Conservation (phyloP, 2,797 vertebrate genomes). For the Enteromius afrohamiltoni region DNA sequence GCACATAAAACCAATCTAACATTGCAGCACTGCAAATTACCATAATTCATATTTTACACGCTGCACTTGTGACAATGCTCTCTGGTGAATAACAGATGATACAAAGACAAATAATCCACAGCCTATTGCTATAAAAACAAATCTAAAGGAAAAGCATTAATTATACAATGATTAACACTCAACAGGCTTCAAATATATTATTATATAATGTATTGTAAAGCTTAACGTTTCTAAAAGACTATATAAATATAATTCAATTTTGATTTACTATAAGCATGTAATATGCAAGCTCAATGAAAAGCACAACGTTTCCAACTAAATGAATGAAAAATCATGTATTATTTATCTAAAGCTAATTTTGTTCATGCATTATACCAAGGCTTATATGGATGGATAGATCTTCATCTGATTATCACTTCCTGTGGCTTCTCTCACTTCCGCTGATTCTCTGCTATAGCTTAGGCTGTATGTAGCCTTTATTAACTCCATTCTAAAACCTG, state of each 20-base stretch:
- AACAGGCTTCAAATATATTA: not conserved
- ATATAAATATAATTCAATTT: not conserved
- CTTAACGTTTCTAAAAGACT: not conserved
- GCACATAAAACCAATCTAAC: not conserved
- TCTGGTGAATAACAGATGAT: not conserved
- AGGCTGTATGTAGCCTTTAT: not conserved
- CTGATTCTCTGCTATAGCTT: not conserved
- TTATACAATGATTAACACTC: not conserved
- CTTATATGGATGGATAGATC: not conserved
- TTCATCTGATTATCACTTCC: not conserved
- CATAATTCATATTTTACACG: not conserved
- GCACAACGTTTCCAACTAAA: not conserved
- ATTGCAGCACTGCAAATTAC: not conserved
- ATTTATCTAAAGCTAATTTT: conserved; percentile 1
- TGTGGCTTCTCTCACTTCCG: not conserved
- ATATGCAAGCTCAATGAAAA: not conserved
- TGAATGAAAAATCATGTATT: not conserved
- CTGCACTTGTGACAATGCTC: not conserved
- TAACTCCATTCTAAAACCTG: not conserved
- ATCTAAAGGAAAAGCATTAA: not conserved
- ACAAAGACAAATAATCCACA: not conserved
- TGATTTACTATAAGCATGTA: not conserved
- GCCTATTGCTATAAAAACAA: not conserved
- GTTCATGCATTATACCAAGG: not conserved
- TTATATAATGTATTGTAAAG: not conserved